These are phyloP conservation scores for Rhinogobius similis DNA, from an alignment of 2,113 vertebrate species.

Conservation along the genomic window DNA sequence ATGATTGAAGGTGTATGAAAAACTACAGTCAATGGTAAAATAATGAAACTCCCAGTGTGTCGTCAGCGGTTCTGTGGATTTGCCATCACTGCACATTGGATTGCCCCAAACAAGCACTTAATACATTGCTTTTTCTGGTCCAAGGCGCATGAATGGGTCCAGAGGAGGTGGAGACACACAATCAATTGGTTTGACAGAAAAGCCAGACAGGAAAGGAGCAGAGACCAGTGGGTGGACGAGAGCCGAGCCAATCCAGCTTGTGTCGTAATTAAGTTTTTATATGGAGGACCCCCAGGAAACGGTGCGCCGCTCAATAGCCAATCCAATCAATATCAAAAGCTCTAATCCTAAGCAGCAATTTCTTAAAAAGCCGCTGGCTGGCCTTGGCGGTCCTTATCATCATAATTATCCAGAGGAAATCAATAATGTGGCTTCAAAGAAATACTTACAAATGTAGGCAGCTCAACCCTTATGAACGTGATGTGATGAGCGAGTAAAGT, in stretches of 20 bases:
- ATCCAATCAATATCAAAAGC: slow-evolving; percentile 65
- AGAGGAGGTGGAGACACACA: slow-evolving; percentile 48
- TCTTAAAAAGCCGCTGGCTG: slow-evolving; percentile 39
- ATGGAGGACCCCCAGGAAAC: slow-evolving; percentile 50
- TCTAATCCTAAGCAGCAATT: slow-evolving; percentile 32
- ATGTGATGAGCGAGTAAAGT: neutral
- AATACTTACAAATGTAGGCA: slow-evolving; percentile 5
- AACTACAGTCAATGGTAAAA: slow-evolving; percentile 54
- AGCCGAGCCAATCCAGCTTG: slow-evolving; percentile 45
- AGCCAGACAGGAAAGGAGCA: slow-evolving; percentile 12
- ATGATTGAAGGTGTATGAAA: slow-evolving; percentile 39
- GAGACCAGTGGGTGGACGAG: slow-evolving; percentile 14
- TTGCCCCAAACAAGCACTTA: slow-evolving; percentile 82
- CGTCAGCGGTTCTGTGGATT: slow-evolving; percentile 78
- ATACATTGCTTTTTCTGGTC: slow-evolving; percentile 74
- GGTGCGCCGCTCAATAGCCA: slow-evolving; percentile 56
- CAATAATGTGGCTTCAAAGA: neutral
- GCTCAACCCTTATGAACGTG: slow-evolving; percentile 21
- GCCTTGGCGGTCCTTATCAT: slow-evolving; percentile 31
- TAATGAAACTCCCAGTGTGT: slow-evolving; percentile 66
- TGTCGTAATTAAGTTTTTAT: slow-evolving; percentile 66
- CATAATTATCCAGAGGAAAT: slow-evolving; percentile 12
- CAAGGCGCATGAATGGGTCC: slow-evolving; percentile 43
- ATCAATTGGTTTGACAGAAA: slow-evolving; percentile 63
- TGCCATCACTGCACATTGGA: slow-evolving; percentile 78